Evolutionary conservation across 2,797 vertebrate species (phyloP).

Genomic region (Liasis olivaceus): DNA sequence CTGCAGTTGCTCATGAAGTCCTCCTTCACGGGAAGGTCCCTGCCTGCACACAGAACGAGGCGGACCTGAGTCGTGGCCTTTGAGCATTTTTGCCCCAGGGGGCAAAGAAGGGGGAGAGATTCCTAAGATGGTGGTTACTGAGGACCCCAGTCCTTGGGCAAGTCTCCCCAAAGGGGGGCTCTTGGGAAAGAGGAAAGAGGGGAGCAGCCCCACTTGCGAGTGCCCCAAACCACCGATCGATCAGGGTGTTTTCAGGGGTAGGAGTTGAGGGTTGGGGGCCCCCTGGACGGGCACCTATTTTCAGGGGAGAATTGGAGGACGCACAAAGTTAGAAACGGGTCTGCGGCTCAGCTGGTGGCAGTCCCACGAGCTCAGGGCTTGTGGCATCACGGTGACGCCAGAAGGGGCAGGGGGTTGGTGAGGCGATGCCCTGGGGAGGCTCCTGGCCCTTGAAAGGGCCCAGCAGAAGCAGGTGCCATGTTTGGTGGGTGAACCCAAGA

Average conservation of each 20-base stretch:
- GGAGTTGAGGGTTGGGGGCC: background rate
- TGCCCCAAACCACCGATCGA: no score
- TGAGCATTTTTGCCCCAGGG: background rate
- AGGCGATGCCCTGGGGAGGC: background rate
- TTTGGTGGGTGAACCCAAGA: background rate
- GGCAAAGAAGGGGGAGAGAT: background rate
- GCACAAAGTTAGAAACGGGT: background rate
- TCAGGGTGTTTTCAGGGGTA: background rate
- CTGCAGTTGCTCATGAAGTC: no score
- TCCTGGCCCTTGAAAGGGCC: no score
- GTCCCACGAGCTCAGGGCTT: background rate
- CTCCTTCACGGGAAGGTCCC: accelerated
- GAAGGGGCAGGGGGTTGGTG: background rate
- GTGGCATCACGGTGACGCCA: background rate
- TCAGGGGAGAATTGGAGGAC: background rate
- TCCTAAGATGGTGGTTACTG: background rate
- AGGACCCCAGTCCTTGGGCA: background rate
- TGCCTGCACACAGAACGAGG: background rate
- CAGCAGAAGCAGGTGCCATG: background rate
- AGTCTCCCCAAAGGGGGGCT: background rate
- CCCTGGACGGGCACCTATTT: background rate
- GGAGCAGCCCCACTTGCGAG: background rate
- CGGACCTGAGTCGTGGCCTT: background rate
- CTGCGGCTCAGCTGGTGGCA: background rate
- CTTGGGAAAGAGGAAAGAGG: background rate